Percentiles rank a stretch among this genome's conserved stretches.
These are phyloP conservation scores for Petrocephalus microphthalmus DNA, from an alignment of 2,113 vertebrate species.

Conservation along the genomic window DNA sequence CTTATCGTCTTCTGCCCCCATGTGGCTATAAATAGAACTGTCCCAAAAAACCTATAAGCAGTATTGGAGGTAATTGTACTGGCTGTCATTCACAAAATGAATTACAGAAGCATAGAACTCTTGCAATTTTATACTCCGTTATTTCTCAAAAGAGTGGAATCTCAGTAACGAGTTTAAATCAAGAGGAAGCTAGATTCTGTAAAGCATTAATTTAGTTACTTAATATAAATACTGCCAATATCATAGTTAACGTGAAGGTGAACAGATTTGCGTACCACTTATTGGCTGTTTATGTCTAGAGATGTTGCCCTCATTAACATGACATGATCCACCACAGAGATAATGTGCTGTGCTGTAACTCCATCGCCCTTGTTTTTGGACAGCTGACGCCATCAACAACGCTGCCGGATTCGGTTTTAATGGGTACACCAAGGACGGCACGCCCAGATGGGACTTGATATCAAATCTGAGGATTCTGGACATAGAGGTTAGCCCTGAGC, in stretches of 20 bases:
- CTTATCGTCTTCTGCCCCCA: constrained; percentile 47
- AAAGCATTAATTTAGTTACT: not conserved
- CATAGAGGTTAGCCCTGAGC: constrained; percentile 75
- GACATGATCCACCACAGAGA: not conserved
- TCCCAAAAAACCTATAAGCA: not conserved
- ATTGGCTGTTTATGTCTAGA: not conserved
- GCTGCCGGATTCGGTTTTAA: constrained; percentile 95
- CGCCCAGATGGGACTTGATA: constrained; percentile 80
- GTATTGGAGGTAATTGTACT: too few species aligned
- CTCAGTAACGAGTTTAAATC: not conserved
- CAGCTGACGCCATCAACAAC: constrained; percentile 98
- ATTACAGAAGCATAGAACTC: not conserved
- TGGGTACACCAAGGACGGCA: constrained; percentile 84
- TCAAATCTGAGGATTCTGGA: constrained; percentile 90
- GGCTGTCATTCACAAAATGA: not conserved
- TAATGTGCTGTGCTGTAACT: constrained; percentile 6
- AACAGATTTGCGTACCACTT: not conserved
- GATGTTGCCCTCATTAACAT: not conserved
- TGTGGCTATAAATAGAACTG: constrained; percentile 34
- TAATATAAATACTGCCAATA: not conserved
- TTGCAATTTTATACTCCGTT: not conserved
- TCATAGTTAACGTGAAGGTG: not conserved
- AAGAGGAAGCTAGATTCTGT: not conserved
- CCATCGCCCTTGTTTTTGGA: constrained; percentile 34
- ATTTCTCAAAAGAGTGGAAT: not conserved